A percentile compares a stretch with the other conserved stretches of the same genome.
Conservation (phyloP, 2,888 invertebrate genomes). For the Dascillus cervinus region DNA sequence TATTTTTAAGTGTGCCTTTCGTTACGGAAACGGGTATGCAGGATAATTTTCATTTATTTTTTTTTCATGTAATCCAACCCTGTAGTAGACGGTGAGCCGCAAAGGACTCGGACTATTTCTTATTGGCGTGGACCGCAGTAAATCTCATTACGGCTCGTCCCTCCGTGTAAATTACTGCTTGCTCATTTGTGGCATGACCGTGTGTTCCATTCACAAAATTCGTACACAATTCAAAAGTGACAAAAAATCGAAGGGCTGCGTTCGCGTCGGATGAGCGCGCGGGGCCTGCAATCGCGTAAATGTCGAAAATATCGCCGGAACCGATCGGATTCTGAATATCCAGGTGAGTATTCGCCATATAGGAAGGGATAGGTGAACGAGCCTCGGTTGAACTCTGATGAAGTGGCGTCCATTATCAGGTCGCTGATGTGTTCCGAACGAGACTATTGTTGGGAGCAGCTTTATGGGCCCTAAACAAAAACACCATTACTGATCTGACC, state of each 20-base stretch:
- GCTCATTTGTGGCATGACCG: slow-evolving; percentile 31
- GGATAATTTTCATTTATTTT: slow-evolving; percentile 12
- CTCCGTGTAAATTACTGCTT: slow-evolving; percentile 33
- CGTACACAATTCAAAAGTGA: no score
- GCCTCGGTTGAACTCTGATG: slow-evolving; percentile 25
- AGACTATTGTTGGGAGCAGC: slow-evolving; percentile 32
- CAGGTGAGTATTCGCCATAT: no score
- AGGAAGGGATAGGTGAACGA: slow-evolving; percentile 24
- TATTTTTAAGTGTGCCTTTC: no score
- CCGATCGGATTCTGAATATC: no score
- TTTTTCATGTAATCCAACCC: slow-evolving; percentile 20
- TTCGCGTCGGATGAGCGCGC: no score
- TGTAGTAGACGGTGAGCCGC: slow-evolving; percentile 20
- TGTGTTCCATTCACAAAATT: slow-evolving; percentile 30
- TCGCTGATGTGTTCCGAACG: slow-evolving; percentile 32
- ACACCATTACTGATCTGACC: slow-evolving; percentile 33
- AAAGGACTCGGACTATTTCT: slow-evolving; percentile 29
- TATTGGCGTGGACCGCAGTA: slow-evolving; percentile 33
- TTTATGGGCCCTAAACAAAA: slow-evolving; percentile 39
- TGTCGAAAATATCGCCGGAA: no score
- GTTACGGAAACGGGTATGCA: no score
- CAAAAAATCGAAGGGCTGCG: no score
- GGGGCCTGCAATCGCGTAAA: no score
- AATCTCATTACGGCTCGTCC: slow-evolving; percentile 35
- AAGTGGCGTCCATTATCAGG: slow-evolving; percentile 33